Percentiles rank a stretch among this genome's conserved stretches.
These are phyloP conservation scores for Conus betulinus DNA, from an alignment of 1,140 invertebrate species.

Conservation along the genomic window DNA sequence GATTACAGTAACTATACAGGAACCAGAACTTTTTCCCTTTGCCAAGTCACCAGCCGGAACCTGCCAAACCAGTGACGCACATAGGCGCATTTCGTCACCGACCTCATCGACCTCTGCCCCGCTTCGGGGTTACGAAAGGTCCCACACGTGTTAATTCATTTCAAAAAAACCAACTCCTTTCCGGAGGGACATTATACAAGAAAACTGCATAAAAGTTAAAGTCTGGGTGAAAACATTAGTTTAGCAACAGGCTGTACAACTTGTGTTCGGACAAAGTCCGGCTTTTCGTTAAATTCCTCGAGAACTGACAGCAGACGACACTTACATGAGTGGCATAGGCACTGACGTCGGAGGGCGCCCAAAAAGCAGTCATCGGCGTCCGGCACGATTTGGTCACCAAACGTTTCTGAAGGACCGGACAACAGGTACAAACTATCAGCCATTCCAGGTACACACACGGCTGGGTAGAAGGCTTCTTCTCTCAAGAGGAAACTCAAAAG, in stretches of 20 bases:
- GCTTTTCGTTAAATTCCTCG: no score
- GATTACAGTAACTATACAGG: no score
- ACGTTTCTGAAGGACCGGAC: constrained; percentile 51
- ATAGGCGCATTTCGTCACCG: not conserved
- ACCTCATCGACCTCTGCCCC: no score
- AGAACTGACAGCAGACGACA: constrained; percentile 16
- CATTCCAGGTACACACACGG: constrained; percentile 46
- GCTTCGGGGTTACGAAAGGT: not conserved
- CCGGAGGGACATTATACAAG: not conserved
- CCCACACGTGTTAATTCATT: not conserved
- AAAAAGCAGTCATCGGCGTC: constrained; percentile 71
- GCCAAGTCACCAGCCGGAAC: not conserved
- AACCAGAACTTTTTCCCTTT: no score
- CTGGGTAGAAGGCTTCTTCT: not conserved
- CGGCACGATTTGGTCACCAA: constrained; percentile 74
- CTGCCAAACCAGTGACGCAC: not conserved
- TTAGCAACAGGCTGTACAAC: no score
- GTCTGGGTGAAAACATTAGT: no score
- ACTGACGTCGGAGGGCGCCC: constrained; percentile 58
- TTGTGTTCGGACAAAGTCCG: no score
- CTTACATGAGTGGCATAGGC: constrained; percentile 56
- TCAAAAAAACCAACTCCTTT: not conserved
- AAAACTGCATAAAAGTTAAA: no score
- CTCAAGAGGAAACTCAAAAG: not conserved
- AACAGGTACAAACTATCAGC: constrained; percentile 58